phyloP scores from a whole-genome alignment of 2,888 invertebrate genomes.

The Amiota communis region DNA sequence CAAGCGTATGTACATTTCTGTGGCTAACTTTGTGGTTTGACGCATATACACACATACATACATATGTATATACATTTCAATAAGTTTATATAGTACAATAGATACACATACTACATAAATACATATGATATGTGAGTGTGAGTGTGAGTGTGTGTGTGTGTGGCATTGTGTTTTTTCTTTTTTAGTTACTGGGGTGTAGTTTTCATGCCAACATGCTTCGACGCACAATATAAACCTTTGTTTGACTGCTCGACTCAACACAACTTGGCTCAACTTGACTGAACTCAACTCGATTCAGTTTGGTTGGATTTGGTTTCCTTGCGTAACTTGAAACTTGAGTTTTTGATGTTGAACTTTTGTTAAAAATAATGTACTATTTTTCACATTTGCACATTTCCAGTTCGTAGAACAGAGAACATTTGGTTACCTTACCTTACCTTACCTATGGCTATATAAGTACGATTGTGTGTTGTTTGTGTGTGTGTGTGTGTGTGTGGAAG shows the following conservation, averaged over 20 bases:
- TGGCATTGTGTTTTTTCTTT: background rate
- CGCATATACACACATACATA: conserved; percentile 1
- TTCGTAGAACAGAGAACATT: background rate
- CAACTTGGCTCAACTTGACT: background rate
- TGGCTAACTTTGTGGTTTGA: conserved; percentile 15
- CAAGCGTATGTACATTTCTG: background rate
- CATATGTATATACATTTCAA: background rate
- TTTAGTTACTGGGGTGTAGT: conserved; percentile 1
- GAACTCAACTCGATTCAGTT: background rate
- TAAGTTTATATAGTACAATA: no score
- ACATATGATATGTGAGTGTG: background rate
- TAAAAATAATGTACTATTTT: background rate
- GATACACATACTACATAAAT: background rate
- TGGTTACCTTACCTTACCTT: no score
- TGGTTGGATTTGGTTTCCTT: background rate
- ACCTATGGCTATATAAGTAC: no score
- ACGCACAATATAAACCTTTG: conserved; percentile 10
- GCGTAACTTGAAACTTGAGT: background rate
- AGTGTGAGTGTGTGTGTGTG: background rate
- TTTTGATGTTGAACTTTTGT: background rate
- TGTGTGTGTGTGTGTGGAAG: no score
- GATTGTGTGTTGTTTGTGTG: no score
- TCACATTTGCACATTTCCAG: conserved; percentile 10
- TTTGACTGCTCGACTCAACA: background rate
- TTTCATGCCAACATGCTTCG: conserved; percentile 15